Evolutionary conservation across 2,113 vertebrate species (phyloP).

Genomic region (Pelodiscus sinensis): DNA sequence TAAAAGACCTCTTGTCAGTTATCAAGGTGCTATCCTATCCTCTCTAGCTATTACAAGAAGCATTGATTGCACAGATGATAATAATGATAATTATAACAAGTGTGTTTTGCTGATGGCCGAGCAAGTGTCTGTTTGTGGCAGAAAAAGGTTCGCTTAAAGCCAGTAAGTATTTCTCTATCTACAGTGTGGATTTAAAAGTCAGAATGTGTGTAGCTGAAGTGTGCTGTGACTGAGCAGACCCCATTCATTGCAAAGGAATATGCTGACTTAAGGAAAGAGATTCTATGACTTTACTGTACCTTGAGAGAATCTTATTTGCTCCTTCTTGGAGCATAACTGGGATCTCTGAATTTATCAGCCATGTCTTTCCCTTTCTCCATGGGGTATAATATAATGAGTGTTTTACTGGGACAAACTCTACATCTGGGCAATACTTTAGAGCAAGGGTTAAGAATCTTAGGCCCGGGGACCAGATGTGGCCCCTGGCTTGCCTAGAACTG

Average conservation of each 20-base stretch:
- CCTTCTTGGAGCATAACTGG: neutral
- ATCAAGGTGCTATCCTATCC: neutral
- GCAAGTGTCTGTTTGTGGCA: neutral
- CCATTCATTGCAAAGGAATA: neutral
- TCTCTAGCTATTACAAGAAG: neutral
- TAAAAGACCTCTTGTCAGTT: neutral
- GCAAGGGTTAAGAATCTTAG: no score
- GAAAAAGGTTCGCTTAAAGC: neutral
- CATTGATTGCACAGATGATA: neutral
- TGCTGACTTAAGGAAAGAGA: neutral
- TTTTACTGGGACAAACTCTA: constrained; percentile 12
- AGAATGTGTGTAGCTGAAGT: neutral
- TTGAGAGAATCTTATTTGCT: neutral
- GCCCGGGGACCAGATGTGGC: no score
- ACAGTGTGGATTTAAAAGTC: neutral
- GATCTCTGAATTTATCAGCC: constrained; percentile 32
- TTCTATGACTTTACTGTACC: constrained; percentile 2
- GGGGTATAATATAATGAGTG: constrained; percentile 61
- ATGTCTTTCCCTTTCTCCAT: constrained; percentile 7
- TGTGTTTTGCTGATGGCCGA: neutral
- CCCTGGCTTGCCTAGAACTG: no score
- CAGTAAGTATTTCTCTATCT: neutral
- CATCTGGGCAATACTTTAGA: neutral
- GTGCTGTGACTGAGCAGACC: neutral
- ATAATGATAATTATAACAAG: neutral